Percentiles rank a stretch among this genome's conserved stretches.
These are phyloP conservation scores for Prinia subflava DNA, from an alignment of 2,113 vertebrate species.

Conservation along the genomic window DNA sequence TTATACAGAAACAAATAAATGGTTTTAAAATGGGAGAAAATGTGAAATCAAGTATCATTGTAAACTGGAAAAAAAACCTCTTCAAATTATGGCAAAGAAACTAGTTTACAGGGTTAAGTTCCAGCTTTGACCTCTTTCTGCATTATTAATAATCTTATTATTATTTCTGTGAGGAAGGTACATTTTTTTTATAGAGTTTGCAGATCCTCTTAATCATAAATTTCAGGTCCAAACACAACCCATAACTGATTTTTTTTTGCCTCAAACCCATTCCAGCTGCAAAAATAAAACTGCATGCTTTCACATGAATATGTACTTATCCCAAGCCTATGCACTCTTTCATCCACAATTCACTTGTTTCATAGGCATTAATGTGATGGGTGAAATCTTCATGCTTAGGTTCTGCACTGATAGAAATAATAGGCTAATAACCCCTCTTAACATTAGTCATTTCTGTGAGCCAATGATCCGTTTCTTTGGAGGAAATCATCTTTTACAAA, in stretches of 20 bases:
- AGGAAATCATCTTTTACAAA: slow-evolving; percentile 29
- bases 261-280: neutral
- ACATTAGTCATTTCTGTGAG: neutral
- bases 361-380: neutral
- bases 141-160: neutral
- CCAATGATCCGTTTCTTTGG: slow-evolving; percentile 19
- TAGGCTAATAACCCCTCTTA: neutral
- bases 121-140: neutral
- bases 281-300: neutral
- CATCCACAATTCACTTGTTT: neutral
- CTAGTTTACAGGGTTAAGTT: neutral
- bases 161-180: neutral
- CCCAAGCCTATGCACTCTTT: neutral
- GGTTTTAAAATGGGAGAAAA: neutral
- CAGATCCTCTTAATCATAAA: neutral
- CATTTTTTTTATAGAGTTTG: neutral
- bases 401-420: slow-evolving; percentile 12
- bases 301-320: neutral
- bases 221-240: neutral
- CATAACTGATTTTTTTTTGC: neutral
- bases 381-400: neutral
- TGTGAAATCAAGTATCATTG: neutral
- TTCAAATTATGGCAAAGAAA: neutral
- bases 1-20: neutral
- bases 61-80: neutral